phyloP scores from a whole-genome alignment of 2,797 vertebrate species.

The Nyctalus aviator region DNA sequence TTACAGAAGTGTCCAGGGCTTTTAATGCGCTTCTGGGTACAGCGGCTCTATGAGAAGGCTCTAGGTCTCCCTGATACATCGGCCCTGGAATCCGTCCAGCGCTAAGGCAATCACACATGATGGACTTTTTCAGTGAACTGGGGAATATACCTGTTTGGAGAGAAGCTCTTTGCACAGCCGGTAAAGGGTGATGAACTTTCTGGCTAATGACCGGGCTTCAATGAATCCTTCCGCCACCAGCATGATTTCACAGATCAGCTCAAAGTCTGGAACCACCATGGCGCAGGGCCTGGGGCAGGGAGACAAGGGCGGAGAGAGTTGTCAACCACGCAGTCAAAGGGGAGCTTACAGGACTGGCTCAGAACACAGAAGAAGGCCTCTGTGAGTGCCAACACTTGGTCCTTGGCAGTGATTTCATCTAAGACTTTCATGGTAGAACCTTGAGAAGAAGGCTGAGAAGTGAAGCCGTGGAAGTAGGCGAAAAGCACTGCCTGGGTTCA shows the following conservation, averaged over 20 bases:
- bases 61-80: background rate
- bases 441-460: too few species aligned
- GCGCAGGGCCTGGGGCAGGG: slow-evolving; percentile 92
- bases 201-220: slow-evolving; percentile 91
- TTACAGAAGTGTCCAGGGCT: background rate
- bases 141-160: slow-evolving; percentile 94
- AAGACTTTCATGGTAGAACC: background rate
- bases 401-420: background rate
- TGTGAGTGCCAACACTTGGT: background rate
- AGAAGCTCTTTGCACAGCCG: slow-evolving; percentile 96
- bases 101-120: accelerated
- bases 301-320: background rate
- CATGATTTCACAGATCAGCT: slow-evolving; percentile 99
- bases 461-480: too few species aligned
- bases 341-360: background rate
- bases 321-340: background rate
- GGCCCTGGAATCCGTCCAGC: background rate
- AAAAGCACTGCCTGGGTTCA: too few species aligned
- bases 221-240: slow-evolving; percentile 97
- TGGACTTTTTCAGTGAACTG: background rate
- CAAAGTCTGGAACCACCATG: slow-evolving; percentile 98
- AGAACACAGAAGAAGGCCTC: background rate
- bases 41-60: background rate
- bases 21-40: background rate
- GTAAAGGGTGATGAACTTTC: slow-evolving; percentile 98